A percentile compares a stretch with the other conserved stretches of the same genome.
phyloP scores from a whole-genome alignment of 2,113 vertebrate genomes.

The Chlorodrepanis virens region DNA sequence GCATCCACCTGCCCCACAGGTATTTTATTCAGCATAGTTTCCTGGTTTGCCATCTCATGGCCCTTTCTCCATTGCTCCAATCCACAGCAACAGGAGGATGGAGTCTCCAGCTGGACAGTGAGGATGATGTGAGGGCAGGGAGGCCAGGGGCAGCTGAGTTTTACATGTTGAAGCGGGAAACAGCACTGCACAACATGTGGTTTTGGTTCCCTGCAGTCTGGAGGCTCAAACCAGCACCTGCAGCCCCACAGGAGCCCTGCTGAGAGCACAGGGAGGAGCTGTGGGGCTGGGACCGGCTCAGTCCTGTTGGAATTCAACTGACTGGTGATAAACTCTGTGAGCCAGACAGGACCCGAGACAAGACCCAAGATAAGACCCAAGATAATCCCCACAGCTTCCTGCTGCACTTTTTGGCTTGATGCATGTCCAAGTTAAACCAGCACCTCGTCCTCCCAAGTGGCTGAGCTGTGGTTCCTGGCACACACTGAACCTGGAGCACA shows the following conservation, averaged over 20 bases:
- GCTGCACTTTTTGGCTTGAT: not conserved
- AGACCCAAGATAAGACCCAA: not conserved
- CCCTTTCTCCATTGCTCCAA: not conserved
- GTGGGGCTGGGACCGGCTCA: rapidly evolving
- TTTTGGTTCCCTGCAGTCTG: rapidly evolving
- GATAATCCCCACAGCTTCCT: not conserved
- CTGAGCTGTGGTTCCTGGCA: not conserved
- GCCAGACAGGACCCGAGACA: not conserved
- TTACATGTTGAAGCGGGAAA: rapidly evolving
- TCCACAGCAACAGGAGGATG: not conserved
- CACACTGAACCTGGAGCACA: rapidly evolving
- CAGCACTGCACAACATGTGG: rapidly evolving
- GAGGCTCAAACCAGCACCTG: not conserved
- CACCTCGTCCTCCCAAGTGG: not conserved
- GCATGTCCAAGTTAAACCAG: not conserved
- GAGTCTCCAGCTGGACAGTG: not conserved
- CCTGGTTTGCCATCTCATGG: not conserved
- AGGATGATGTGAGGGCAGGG: not conserved
- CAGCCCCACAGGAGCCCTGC: not conserved
- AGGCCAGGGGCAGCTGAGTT: not conserved
- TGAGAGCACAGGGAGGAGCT: not conserved
- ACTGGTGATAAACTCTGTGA: not conserved
- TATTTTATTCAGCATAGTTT: not conserved
- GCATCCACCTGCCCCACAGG: not conserved
- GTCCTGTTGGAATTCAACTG: not conserved